Evolutionary conservation across 2,797 vertebrate genomes (phyloP).

Genomic region (Poecilia wingei): DNA sequence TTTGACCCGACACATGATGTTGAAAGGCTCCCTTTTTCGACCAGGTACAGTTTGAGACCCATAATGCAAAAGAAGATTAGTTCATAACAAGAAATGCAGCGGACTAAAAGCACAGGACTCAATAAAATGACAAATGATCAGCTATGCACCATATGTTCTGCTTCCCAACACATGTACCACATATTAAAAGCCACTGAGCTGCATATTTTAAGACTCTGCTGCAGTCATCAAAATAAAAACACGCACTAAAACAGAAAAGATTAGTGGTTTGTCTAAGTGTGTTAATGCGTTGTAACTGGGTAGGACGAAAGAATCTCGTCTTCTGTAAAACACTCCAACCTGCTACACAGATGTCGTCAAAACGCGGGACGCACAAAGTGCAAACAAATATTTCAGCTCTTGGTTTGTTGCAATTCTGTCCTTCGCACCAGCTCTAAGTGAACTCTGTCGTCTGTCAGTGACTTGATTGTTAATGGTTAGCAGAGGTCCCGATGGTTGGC

Average conservation of each 20-base stretch:
- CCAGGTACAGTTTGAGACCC: not conserved
- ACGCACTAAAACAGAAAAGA: conserved; percentile 40
- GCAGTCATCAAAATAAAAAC: conserved; percentile 51
- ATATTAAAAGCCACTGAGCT: conserved; percentile 13
- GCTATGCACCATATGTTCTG: conserved; percentile 20
- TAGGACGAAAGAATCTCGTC: conserved; percentile 13
- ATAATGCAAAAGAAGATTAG: not conserved
- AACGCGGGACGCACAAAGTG: conserved; percentile 37
- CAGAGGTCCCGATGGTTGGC: conserved; percentile 31
- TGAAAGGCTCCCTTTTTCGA: not conserved
- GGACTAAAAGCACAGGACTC: not conserved
- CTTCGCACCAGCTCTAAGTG: not conserved
- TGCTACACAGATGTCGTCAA: conserved; percentile 33
- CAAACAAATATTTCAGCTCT: conserved; percentile 64
- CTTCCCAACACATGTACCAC: conserved; percentile 38
- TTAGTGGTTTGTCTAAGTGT: conserved; percentile 35
- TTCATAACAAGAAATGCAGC: not conserved
- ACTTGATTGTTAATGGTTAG: conserved; percentile 8
- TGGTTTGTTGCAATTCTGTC: conserved; percentile 10
- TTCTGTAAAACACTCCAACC: conserved; percentile 2
- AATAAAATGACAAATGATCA: conserved; percentile 20
- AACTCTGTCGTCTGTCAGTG: conserved; percentile 16
- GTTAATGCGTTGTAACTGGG: conserved; percentile 26
- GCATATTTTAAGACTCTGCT: conserved; percentile 24
- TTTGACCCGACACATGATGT: not conserved